A percentile compares a stretch with the other conserved stretches of the same genome.
Evolutionary conservation across 2,797 vertebrate species (phyloP).

Genomic region (Phataginus tetradactyla): DNA sequence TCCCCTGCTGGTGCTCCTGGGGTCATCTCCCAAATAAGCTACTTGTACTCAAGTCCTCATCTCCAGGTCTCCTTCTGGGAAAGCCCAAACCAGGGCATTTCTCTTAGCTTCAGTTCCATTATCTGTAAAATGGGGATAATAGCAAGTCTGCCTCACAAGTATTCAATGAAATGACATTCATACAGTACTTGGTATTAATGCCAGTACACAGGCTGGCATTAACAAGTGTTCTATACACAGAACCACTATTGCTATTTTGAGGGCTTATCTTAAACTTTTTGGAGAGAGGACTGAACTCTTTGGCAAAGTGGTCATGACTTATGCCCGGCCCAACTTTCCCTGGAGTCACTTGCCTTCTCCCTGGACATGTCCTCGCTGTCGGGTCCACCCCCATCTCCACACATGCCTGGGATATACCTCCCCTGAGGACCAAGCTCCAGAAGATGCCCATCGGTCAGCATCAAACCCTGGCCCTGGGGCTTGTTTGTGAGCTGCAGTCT

Average conservation of each 20-base stretch:
- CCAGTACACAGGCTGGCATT: background rate
- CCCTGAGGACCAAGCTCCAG: background rate
- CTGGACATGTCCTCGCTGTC: background rate
- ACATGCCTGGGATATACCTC: background rate
- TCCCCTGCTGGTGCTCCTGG: background rate
- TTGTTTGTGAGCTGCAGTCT: background rate
- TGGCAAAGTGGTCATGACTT: background rate
- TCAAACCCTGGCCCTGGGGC: background rate
- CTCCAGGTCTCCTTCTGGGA: background rate
- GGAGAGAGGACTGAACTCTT: background rate
- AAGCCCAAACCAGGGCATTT: background rate
- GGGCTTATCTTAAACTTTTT: background rate
- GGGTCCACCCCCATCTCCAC: too few species aligned
- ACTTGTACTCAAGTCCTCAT: background rate
- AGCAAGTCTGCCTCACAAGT: background rate
- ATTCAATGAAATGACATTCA: background rate
- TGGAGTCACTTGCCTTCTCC: background rate
- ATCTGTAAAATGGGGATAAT: background rate
- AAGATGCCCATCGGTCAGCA: background rate
- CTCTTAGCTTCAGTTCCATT: background rate
- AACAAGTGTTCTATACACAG: background rate
- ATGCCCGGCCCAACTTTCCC: rapidly evolving
- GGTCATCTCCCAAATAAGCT: background rate
- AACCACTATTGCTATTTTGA: background rate
- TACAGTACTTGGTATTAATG: background rate